Evolutionary conservation across 37 sponge, comb jelly and placozoan species (phyloP).

Genomic region (Diacarnus erythraeanus): DNA sequence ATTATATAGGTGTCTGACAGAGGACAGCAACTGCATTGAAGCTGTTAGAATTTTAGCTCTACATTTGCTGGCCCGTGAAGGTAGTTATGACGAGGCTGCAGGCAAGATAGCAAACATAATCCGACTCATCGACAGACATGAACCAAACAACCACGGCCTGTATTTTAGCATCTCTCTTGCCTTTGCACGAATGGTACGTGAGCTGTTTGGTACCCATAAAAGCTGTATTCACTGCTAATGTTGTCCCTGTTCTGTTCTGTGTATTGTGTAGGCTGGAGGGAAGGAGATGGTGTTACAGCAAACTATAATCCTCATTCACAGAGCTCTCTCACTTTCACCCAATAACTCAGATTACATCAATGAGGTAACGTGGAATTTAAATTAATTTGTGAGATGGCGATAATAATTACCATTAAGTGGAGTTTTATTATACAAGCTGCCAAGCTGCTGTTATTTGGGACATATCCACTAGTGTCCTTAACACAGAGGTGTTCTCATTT

Average conservation of each 20-base stretch:
- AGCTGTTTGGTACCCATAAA: not conserved
- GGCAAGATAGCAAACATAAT: constrained; percentile 72
- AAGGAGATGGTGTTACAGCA: constrained; percentile 72
- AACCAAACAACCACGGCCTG: constrained; percentile 82
- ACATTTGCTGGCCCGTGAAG: constrained; percentile 53
- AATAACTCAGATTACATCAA: constrained; percentile 67
- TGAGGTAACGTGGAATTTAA: constrained; percentile 53
- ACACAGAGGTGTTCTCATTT: no score
- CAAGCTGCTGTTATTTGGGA: no score
- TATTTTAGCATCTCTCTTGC: constrained; percentile 74
- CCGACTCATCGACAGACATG: constrained; percentile 76
- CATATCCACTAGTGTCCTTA: no score
- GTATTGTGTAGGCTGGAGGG: constrained; percentile 63
- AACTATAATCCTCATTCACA: constrained; percentile 81
- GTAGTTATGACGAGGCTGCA: constrained; percentile 64
- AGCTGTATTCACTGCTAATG: not conserved
- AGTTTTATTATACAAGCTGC: no score
- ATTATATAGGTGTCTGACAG: constrained; percentile 45
- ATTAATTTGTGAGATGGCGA: no score
- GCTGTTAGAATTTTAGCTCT: constrained; percentile 64
- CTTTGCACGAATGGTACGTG: constrained; percentile 83
- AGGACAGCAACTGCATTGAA: constrained; percentile 73
- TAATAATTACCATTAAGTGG: no score
- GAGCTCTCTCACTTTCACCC: constrained; percentile 80
- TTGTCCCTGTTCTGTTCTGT: not conserved